phyloP scores from a whole-genome alignment of 2,888 invertebrate species.

The Polia nebulosa region DNA sequence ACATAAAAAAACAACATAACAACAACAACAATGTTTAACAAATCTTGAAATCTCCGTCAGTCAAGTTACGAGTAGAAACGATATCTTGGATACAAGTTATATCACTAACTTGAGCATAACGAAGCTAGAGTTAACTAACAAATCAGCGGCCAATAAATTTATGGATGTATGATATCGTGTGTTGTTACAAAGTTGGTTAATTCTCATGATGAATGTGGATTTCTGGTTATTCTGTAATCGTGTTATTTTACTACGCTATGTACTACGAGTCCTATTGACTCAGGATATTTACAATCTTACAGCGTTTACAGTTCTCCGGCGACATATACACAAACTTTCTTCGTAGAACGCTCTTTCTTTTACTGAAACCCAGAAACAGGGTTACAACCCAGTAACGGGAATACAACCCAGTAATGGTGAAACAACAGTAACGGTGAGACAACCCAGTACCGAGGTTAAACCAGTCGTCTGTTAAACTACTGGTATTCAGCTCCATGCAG shows the following conservation, averaged over 20 bases:
- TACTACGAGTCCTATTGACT: no score
- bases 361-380: no score
- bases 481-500: no score
- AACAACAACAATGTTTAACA: no score
- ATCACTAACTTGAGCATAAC: constrained; percentile 20
- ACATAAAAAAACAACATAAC: no score
- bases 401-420: background rate
- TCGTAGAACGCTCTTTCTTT: no score
- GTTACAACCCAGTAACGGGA: background rate
- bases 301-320: no score
- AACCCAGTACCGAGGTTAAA: background rate
- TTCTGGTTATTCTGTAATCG: background rate
- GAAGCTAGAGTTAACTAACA: no score
- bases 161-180: constrained; percentile 30
- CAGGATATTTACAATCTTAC: no score
- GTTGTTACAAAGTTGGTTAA: constrained; percentile 13
- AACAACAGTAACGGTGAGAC: background rate
- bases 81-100: constrained; percentile 35
- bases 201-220: background rate
- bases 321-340: no score
- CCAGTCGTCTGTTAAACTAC: background rate
- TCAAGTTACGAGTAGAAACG: constrained; percentile 14
- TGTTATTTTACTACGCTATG: no score
- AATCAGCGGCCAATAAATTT: constrained; percentile 30
- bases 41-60: constrained; percentile 1